Evolutionary conservation across 2,888 invertebrate species (phyloP).

Genomic region (Clunio marinus): DNA sequence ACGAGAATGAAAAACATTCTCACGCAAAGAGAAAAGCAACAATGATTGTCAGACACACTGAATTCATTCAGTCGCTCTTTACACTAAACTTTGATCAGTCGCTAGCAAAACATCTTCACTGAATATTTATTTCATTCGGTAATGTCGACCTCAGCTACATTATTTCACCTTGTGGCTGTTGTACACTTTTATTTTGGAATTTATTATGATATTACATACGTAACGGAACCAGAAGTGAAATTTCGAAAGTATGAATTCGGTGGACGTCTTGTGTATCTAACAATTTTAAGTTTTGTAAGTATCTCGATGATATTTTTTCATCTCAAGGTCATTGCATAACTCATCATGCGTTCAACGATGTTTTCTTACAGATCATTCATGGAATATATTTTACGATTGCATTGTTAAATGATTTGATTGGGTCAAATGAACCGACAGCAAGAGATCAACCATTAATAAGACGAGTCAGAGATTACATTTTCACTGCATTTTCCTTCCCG

Average conservation of each 20-base stretch:
- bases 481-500: constrained; percentile 72
- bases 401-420: constrained; percentile 69
- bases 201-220: constrained; percentile 65
- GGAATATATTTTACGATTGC: constrained; percentile 73
- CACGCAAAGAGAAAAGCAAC: no score
- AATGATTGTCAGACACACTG: no score
- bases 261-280: not conserved
- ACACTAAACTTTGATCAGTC: no score
- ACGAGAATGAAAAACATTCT: no score
- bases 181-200: constrained; percentile 64
- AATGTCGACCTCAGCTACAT: constrained; percentile 36
- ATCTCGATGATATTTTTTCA: no score
- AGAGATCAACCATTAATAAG: constrained; percentile 62
- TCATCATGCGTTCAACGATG: no score
- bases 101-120: no score
- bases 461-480: constrained; percentile 63
- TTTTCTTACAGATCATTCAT: constrained; percentile 69
- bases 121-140: not conserved
- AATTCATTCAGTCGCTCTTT: no score
- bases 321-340: no score
- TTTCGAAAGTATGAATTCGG: not conserved
- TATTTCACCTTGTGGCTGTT: constrained; percentile 59
- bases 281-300: constrained; percentile 4
- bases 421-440: constrained; percentile 64
- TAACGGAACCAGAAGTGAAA: constrained; percentile 54